Evolutionary conservation across 92 coral and sea anemone genomes (phyloP), one percentile per base, ranked within the genome.

Genomic region (Nematostella vectensis): DNA sequence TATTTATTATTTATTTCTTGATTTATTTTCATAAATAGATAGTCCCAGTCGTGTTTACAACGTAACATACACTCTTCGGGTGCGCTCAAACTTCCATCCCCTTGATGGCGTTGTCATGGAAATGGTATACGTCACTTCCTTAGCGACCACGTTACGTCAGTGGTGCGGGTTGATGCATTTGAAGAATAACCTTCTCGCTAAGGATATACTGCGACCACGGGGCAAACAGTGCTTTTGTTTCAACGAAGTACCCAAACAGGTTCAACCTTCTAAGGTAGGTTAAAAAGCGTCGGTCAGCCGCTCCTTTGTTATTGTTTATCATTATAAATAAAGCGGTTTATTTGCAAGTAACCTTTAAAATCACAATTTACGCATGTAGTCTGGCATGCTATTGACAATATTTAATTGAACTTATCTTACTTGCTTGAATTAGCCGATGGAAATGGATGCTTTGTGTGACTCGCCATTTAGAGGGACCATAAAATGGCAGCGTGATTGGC

Each of bases 161-260:
- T 86, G 91, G 95, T 63, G 66, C 38, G 96, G 82, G 1, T 56
- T 91, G 62, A 68, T 85, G 78, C 63, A 50, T 27, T 49, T 91
- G 15, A 70, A 70, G 43, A 72, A 68, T 33, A 81, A 78, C 40
- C 57, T 85, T 4, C 39, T 91, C 40, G 88, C 81, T 2, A 48
- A 72, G 29, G 98, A 91, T 54, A 71, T 91, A 2, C 79, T 91
- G 25, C 69, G 74, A 36, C 98, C 98, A 13, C 60, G 98, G 38
- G 73, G 64, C 25, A 42, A 58, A 56, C 58, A 42, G 9, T 77
- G 77, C 57, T 81, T 80, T 30, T 72, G 94, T 25, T 27, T 57
- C 2, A 63, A 69, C 2, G 80, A 72, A 27, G 33, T 36, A 29
- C 60, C 55, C 0, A 29, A 25, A 17, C 43, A 62, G 30, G 55